Evolutionary conservation across 1,140 invertebrate genomes (phyloP).

Genomic region (Heliothis subflexa): DNA sequence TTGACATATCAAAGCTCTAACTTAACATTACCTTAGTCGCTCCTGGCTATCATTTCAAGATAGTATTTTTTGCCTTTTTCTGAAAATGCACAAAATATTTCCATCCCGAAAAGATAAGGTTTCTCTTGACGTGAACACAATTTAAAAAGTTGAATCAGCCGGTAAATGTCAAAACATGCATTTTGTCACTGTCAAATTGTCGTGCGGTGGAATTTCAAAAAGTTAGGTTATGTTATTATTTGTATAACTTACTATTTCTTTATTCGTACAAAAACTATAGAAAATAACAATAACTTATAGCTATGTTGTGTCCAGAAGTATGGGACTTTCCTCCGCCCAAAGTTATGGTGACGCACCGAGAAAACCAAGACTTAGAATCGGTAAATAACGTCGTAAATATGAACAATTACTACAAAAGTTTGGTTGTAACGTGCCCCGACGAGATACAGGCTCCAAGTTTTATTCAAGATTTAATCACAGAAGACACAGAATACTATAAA

Average conservation of each 20-base stretch:
- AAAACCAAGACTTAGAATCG: conserved; percentile 56
- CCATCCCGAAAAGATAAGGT: too few relatives aligned
- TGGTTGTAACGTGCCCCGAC: conserved; percentile 76
- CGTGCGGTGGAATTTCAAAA: not conserved
- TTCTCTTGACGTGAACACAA: too few relatives aligned
- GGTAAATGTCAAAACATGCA: too few relatives aligned
- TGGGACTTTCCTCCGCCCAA: conserved; percentile 74
- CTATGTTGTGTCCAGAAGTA: conserved; percentile 78
- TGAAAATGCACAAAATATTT: too few relatives aligned
- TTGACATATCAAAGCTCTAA: too few relatives aligned
- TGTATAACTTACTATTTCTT: not conserved
- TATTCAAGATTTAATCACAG: conserved; percentile 66
- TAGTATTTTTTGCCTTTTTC: too few relatives aligned
- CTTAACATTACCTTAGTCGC: too few relatives aligned
- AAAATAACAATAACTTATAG: not conserved
- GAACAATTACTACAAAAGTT: conserved; percentile 76
- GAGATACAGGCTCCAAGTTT: conserved; percentile 63
- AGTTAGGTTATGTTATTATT: conserved; percentile 13
- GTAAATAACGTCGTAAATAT: conserved; percentile 57
- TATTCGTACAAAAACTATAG: not conserved
- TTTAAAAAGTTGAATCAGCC: too few relatives aligned
- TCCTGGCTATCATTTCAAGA: too few relatives aligned
- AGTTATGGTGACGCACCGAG: conserved; percentile 59
- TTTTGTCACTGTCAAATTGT: not conserved
- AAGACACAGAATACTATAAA: conserved; percentile 77